Conservation (phyloP, 2,888 invertebrate species). For the Ectemnius continuus region DNA sequence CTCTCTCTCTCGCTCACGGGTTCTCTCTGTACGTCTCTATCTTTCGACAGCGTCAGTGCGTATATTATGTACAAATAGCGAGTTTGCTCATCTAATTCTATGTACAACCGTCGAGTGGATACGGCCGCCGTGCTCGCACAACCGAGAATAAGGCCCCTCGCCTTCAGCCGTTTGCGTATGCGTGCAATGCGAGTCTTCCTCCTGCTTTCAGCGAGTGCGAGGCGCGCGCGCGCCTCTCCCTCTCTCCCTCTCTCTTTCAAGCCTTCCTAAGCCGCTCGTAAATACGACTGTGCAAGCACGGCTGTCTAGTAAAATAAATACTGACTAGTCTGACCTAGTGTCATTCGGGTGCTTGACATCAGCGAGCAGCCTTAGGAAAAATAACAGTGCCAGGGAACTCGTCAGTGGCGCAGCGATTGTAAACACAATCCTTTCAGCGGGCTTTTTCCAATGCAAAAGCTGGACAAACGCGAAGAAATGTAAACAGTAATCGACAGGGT, state of each 20-base stretch:
- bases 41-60: slow-evolving; percentile 18
- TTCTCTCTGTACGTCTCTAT: too few relatives aligned
- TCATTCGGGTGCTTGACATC: slow-evolving; percentile 38
- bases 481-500: too few relatives aligned
- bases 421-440: not conserved
- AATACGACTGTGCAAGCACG: slow-evolving; percentile 57
- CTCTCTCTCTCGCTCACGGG: slow-evolving; percentile 19
- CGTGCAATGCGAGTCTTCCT: not conserved
- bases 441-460: not conserved
- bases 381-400: too few relatives aligned
- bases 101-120: slow-evolving; percentile 62
- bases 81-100: slow-evolving; percentile 52
- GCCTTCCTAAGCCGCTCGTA: slow-evolving; percentile 12
- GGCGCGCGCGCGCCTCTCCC: not conserved
- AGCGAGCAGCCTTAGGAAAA: slow-evolving; percentile 28
- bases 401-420: too few relatives aligned
- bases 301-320: slow-evolving; percentile 68
- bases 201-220: not conserved
- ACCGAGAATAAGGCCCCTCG: slow-evolving; percentile 60
- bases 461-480: slow-evolving; percentile 34
- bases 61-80: slow-evolving; percentile 60
- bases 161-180: slow-evolving; percentile 16
- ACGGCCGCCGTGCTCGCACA: slow-evolving; percentile 55
- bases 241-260: not conserved
- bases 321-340: slow-evolving; percentile 69